Conservation (phyloP, 2,888 invertebrate genomes). For the Chrysopilus asiliformis region DNA sequence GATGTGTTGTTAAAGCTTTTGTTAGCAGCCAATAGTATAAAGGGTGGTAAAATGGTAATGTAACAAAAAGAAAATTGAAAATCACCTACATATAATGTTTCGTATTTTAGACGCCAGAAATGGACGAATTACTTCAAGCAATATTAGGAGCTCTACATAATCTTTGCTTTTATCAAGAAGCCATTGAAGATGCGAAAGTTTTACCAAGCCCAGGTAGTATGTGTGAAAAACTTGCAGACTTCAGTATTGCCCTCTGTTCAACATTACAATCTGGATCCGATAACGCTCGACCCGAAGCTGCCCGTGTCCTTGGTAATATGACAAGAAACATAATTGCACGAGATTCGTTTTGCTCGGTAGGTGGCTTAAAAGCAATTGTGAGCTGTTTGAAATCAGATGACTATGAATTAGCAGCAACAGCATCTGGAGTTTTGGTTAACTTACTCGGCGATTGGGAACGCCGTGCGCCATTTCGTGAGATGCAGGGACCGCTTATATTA, state of each 20-base stretch:
- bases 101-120: slow-evolving; percentile 36
- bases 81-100: too few species aligned
- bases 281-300: slow-evolving; percentile 48
- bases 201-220: slow-evolving; percentile 22
- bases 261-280: slow-evolving; percentile 23
- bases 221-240: slow-evolving; percentile 24
- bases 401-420: slow-evolving; percentile 56
- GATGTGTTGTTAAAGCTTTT: slow-evolving; percentile 35
- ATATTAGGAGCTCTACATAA: slow-evolving; percentile 73
- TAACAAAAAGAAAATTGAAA: not conserved
- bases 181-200: slow-evolving; percentile 25
- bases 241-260: slow-evolving; percentile 24
- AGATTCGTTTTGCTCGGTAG: slow-evolving; percentile 50
- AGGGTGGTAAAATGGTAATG: slow-evolving; percentile 18
- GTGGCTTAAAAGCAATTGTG: slow-evolving; percentile 46
- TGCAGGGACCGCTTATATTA: slow-evolving; percentile 39
- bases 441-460: slow-evolving; percentile 49
- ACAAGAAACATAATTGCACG: slow-evolving; percentile 54
- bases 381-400: slow-evolving; percentile 47
- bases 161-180: slow-evolving; percentile 56
- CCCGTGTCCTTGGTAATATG: slow-evolving; percentile 70
- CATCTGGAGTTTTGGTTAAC: slow-evolving; percentile 73
- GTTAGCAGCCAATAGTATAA: slow-evolving; percentile 17
- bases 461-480: slow-evolving; percentile 39
- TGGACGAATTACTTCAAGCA: slow-evolving; percentile 63